Base-by-base conservation (phyloP, 2,888 invertebrate species). In the Lampropteryx suffumata region DNA sequence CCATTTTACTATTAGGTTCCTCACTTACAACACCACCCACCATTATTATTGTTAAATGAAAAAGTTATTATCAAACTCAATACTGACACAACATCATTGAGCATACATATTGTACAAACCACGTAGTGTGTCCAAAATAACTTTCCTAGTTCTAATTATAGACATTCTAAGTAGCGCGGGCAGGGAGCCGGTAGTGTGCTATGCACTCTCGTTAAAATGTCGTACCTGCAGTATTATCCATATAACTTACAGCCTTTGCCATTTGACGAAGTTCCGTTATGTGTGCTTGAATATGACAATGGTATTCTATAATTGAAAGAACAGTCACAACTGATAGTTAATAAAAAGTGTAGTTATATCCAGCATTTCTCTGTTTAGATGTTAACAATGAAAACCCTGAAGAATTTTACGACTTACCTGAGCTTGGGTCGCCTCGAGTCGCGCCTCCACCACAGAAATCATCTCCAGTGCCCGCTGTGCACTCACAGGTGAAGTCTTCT, bases 261-360 rank as follows among this genome's bases (percentile, higher is more conserved):
- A 46, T 65, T 82, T 37, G 87, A 91, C 55, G 90, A 91, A 73
- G 86, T 91, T 73, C 91, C 91, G n/a, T 66, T 91, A 21, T 90
- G 90, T 71, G 90, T 91, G 32, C 77, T 91, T 43, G 88, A 90
- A 69, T 86, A 80, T 71, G 86, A 88, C 55, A 67, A 80, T 53
- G 51, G 71, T 61, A 62, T 24, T 37, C 26, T 1, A 17, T 17
- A 17, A 4, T 17, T 3, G 17, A 17, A 17, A 17, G n/a, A 17
- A 17, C 4, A 17, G 4, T 17, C 17, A 17, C 17, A 17, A 3
- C 4, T 17, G 2, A 17, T 3, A 17, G 17, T 13, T 12, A 41
- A 24, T 3, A 10, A 17, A 28, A 28, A 28, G 11, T 50, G 34
- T 37, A 17, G 27, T 9, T 24, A 24, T 6, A 5, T 1, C 6